Percentiles rank a stretch among this genome's conserved stretches.
These are phyloP conservation scores for Pachypsylla venusta DNA, from an alignment of 1,140 invertebrate genomes.

Conservation along the genomic window DNA sequence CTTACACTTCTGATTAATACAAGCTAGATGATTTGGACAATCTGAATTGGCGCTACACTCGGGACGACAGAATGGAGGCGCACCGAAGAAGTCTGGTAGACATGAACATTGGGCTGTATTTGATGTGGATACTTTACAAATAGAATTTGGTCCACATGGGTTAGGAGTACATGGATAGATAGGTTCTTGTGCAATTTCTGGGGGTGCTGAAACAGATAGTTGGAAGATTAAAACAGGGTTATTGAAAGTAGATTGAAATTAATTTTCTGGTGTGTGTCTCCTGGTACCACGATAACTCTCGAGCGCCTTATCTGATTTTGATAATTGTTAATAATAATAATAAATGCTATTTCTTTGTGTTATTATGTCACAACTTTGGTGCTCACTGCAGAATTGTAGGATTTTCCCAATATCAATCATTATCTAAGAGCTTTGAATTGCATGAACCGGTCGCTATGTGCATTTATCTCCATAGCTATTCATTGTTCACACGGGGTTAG, in stretches of 20 bases:
- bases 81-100: constrained; percentile 31
- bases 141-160: constrained; percentile 54
- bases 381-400: too few species aligned
- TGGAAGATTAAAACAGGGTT: constrained; percentile 45
- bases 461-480: too few species aligned
- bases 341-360: too few species aligned
- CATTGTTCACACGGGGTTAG: too few species aligned
- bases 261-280: constrained; percentile 39
- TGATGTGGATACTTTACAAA: constrained; percentile 41
- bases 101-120: constrained; percentile 32
- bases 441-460: too few species aligned
- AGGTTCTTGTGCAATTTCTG: constrained; percentile 21
- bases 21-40: constrained; percentile 37
- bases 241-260: constrained; percentile 48
- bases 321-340: constrained; percentile 37
- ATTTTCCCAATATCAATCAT: too few species aligned
- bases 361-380: too few species aligned
- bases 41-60: constrained; percentile 38
- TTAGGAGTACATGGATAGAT: constrained; percentile 47
- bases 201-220: neutral
- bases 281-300: constrained; percentile 38
- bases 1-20: constrained; percentile 38
- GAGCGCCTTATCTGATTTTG: constrained; percentile 37
- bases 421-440: too few species aligned
- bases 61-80: constrained; percentile 35